phyloP scores from a whole-genome alignment of 1,140 invertebrate genomes.

The Drosophila subobscura region DNA sequence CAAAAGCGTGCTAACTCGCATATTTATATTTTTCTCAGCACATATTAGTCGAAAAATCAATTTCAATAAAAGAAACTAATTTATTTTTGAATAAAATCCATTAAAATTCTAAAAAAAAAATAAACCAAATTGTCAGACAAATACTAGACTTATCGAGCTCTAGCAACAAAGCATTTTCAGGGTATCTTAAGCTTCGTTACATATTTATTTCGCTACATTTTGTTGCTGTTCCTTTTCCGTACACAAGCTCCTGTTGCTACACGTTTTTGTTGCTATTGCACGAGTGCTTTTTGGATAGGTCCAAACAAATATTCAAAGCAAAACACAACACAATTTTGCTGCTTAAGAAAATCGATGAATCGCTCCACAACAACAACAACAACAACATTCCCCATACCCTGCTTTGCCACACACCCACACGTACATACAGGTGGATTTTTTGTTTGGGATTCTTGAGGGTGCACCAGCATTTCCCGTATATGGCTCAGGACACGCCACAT shows the following conservation, averaged over 20 bases:
- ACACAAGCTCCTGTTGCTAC: background rate
- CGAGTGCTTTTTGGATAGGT: conserved; percentile 59
- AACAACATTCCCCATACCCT: background rate
- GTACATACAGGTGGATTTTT: conserved; percentile 40
- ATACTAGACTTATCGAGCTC: too few species aligned
- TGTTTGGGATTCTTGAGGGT: background rate
- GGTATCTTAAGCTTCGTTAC: too few species aligned
- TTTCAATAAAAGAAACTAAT: too few species aligned
- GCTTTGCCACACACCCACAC: background rate
- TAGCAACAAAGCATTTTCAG: too few species aligned
- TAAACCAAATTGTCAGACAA: too few species aligned
- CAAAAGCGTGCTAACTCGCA: too few species aligned
- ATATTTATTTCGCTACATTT: too few species aligned
- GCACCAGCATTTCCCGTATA: conserved; percentile 7
- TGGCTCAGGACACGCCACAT: conserved; percentile 64
- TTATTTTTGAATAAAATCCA: too few species aligned
- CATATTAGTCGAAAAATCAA: too few species aligned
- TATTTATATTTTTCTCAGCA: too few species aligned
- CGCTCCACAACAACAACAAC: conserved; percentile 17
- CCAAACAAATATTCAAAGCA: conserved; percentile 41
- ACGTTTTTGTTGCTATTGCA: conserved; percentile 47
- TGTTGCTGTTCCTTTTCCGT: conserved; percentile 66
- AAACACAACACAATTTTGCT: conserved; percentile 46
- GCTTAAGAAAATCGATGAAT: conserved; percentile 76
- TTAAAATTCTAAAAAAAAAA: too few species aligned